phyloP scores from a whole-genome alignment of 2,888 invertebrate genomes.

The Craniophora ligustri region DNA sequence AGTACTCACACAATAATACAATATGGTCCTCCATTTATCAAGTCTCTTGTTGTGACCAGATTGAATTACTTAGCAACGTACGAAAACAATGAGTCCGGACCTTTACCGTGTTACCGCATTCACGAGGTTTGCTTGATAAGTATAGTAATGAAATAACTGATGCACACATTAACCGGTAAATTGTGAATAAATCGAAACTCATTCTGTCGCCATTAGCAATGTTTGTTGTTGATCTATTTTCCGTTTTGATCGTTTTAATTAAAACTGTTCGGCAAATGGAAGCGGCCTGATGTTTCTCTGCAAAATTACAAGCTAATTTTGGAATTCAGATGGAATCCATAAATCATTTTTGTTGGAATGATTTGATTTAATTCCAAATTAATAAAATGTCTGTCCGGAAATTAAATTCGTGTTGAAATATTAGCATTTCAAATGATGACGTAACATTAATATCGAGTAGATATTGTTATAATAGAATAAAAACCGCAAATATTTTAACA shows the following conservation, averaged over 20 bases:
- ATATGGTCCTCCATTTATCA: conserved; percentile 10
- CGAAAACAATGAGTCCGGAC: conserved; percentile 31
- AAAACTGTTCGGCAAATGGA: conserved; percentile 40
- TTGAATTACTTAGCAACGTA: conserved; percentile 32
- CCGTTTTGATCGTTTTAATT: conserved; percentile 43
- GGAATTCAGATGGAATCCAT: conserved; percentile 1
- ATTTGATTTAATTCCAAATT: background rate
- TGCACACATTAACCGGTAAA: conserved; percentile 40
- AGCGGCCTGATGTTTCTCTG: conserved; percentile 2
- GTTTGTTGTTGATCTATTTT: conserved; percentile 53
- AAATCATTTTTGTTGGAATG: background rate
- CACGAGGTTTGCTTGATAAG: conserved; percentile 47
- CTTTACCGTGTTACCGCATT: conserved; percentile 36
- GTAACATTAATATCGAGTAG: no score
- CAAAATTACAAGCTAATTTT: conserved; percentile 12
- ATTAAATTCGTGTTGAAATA: background rate
- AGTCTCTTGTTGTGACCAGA: conserved; percentile 23
- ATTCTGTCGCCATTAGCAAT: conserved; percentile 44
- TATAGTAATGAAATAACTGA: conserved; percentile 53
- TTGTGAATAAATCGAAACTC: conserved; percentile 55
- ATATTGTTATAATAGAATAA: no score
- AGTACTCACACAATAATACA: conserved; percentile 13
- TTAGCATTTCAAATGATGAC: no score
- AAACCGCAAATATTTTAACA: no score
- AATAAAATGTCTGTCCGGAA: background rate